phyloP scores from a whole-genome alignment of 2,113 vertebrate species.

The Menura novaehollandiae region DNA sequence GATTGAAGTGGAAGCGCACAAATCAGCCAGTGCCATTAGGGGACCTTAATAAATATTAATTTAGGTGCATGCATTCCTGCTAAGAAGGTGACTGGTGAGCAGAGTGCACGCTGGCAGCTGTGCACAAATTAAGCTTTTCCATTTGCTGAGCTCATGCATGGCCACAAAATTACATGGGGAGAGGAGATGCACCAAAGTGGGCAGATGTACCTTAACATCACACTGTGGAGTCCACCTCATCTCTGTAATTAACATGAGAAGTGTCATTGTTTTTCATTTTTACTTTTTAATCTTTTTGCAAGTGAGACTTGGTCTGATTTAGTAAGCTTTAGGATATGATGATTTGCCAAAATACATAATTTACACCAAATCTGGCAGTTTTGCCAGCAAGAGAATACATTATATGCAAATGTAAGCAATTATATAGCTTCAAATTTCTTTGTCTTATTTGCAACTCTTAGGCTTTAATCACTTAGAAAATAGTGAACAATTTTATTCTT shows the following conservation, averaged over 20 bases:
- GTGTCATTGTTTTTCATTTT: background rate
- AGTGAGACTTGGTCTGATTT: background rate
- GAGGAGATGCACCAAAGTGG: background rate
- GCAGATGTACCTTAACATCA: background rate
- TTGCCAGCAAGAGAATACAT: background rate
- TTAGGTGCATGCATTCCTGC: background rate
- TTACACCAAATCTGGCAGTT: background rate
- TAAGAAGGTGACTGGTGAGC: background rate
- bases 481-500: background rate
- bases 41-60: slow-evolving; percentile 35
- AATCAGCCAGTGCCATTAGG: background rate
- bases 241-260: background rate
- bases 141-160: background rate
- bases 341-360: background rate
- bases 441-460: background rate
- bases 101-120: background rate
- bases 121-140: background rate
- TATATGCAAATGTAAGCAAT: background rate
- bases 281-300: background rate
- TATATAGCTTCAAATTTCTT: background rate
- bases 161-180: background rate
- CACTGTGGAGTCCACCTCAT: background rate
- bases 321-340: background rate
- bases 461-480: background rate
- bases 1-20: background rate